Conservation (phyloP, 37 sponge, comb jelly and placozoan species). For the Chondrosia reniformis region DNA sequence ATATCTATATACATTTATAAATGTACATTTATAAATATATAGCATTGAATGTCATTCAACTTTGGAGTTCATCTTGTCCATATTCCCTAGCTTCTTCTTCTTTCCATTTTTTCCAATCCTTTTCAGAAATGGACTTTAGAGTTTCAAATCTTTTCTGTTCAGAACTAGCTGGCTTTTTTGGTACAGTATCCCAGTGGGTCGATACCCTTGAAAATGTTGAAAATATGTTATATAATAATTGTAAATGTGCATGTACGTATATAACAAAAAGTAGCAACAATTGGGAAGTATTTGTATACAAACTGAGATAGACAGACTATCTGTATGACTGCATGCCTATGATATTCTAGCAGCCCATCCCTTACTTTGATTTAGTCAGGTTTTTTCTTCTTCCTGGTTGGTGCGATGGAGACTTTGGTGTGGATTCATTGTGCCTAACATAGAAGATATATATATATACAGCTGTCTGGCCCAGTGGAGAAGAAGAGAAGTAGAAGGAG, state of each 20-base stretch:
- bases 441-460: too few species aligned
- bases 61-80: not conserved
- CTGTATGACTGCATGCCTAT: not conserved
- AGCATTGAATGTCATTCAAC: not conserved
- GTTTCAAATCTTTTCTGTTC: not conserved
- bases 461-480: too few species aligned
- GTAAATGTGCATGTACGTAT: not conserved
- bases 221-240: too few species aligned
- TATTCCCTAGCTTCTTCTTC: not conserved
- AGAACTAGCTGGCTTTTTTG: not conserved
- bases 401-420: too few species aligned
- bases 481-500: too few species aligned
- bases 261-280: not conserved
- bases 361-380: too few species aligned
- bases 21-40: not conserved
- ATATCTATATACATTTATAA: not conserved
- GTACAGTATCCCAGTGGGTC: not conserved
- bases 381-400: too few species aligned
- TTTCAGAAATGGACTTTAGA: not conserved
- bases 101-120: not conserved
- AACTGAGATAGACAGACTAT: not conserved
- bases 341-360: too few species aligned
- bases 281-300: not conserved
- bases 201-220: constrained; percentile 1
- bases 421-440: too few species aligned